These are phyloP conservation scores for Tinamus major DNA, from an alignment of 2,797 vertebrate genomes.

Conservation along the genomic window DNA sequence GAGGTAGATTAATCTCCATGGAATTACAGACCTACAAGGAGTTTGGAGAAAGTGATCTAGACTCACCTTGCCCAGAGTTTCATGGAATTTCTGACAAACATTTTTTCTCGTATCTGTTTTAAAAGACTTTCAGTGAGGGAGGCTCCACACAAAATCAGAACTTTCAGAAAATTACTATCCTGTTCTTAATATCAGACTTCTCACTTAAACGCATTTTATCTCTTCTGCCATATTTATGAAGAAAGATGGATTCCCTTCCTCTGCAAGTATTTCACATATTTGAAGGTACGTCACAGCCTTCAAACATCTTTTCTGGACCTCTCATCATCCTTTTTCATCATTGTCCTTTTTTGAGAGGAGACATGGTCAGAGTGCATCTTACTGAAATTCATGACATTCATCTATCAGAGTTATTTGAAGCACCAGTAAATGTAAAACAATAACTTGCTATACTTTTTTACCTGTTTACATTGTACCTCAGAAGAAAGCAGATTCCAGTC, in stretches of 20 bases:
- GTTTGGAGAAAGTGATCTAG: not conserved
- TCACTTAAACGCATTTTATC: not conserved
- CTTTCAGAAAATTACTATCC: not conserved
- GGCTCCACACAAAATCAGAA: not conserved
- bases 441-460: not conserved
- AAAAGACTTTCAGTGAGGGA: not conserved
- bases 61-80: not conserved
- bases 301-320: not conserved
- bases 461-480: not conserved
- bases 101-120: not conserved
- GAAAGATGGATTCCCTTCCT: not conserved
- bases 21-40: not conserved
- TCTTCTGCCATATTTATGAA: not conserved
- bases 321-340: not conserved
- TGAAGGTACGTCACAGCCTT: not conserved
- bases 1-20: not conserved
- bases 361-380: not conserved
- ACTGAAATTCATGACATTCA: not conserved
- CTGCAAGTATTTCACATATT: not conserved
- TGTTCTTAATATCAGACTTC: not conserved
- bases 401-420: not conserved
- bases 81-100: not conserved
- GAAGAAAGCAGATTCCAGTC: not conserved
- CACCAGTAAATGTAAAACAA: not conserved
- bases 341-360: not conserved